Percentiles rank a stretch among this genome's conserved stretches.
Conservation (phyloP, 2,888 invertebrate species). For the Hymenopus coronatus region DNA sequence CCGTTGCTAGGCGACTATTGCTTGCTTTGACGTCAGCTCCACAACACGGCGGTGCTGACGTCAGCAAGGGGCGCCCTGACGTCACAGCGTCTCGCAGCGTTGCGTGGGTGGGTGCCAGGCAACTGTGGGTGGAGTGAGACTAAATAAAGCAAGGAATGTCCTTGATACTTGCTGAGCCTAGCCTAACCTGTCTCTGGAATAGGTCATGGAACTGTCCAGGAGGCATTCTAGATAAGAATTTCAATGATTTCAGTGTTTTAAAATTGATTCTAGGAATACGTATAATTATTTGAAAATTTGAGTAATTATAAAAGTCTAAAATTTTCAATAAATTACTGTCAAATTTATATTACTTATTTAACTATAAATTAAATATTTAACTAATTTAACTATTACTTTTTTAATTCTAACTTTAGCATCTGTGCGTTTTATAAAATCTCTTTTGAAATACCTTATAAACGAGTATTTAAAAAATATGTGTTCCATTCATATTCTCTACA, state of each 20-base stretch:
- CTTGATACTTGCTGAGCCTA: slow-evolving; percentile 16
- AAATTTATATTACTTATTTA: too few species aligned
- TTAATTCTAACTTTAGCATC: too few species aligned
- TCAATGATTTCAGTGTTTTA: background rate
- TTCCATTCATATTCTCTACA: too few species aligned
- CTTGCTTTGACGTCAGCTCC: background rate
- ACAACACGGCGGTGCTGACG: slow-evolving; percentile 13
- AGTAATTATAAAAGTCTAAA: too few species aligned
- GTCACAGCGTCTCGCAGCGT: slow-evolving; percentile 1
- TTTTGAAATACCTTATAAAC: too few species aligned
- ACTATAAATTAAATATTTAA: too few species aligned
- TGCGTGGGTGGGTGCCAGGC: slow-evolving; percentile 18
- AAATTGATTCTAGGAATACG: background rate
- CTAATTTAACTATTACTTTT: too few species aligned
- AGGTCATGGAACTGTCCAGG: background rate
- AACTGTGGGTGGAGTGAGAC: background rate
- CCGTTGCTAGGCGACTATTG: background rate
- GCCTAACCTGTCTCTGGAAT: slow-evolving; percentile 1
- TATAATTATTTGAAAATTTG: too few species aligned
- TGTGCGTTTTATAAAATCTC: too few species aligned
- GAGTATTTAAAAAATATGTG: too few species aligned
- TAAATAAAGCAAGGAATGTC: slow-evolving; percentile 12
- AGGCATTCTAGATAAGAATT: background rate
- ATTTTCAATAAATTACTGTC: too few species aligned
- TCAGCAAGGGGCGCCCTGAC: slow-evolving; percentile 20